Base-by-base conservation (phyloP, 2,888 invertebrate species). In the Drosophila tripunctata region DNA sequence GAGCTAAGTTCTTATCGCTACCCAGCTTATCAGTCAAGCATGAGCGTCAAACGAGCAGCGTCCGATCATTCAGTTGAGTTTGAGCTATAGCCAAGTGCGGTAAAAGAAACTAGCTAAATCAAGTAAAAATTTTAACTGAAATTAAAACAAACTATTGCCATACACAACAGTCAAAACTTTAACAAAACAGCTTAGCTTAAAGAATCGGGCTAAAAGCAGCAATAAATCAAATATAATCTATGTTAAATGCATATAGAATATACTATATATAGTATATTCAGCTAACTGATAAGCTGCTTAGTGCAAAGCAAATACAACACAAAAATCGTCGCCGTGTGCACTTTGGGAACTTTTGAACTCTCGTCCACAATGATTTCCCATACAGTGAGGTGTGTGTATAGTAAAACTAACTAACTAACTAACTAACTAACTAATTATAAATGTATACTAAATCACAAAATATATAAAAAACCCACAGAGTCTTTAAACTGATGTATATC, bases 401-500 rank as follows among this genome's bases (percentile, higher is more conserved):
- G 24, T 44, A 19, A 55, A 43, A 24, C 40, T 10, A 1, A 2
- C 4, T 27, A 27, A 27, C 2, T 27, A 21, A 33, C 1, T 38
- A 36, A 51, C 8, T 30, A 19, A 35, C 14, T 51, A 33, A 50
- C 10, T n/a, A 22, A 57, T n/a, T n/a, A n/a, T 17, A 27, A 33
- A 36, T 22, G 4, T 43, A n/a, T n/a, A n/a, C n/a, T n/a, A n/a
- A n/a, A n/a, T n/a, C n/a, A n/a, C n/a, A n/a, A n/a, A n/a, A n/a
- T n/a, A n/a, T 15, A 27, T 12, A 19, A 36, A 36, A 47, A 41
- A 24, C 58, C 41, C 51, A 30, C 66, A 90, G 90, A 78, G 89
- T 90, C 56, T 87, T 90, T 56, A 90, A 90, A 72, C 79, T 90
- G 69, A 88, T 90, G 78, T 90, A 90, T 70, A 90, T 90, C 66